Evolutionary conservation across 2,888 invertebrate species (phyloP).

Genomic region (Leptopilina myrica): DNA sequence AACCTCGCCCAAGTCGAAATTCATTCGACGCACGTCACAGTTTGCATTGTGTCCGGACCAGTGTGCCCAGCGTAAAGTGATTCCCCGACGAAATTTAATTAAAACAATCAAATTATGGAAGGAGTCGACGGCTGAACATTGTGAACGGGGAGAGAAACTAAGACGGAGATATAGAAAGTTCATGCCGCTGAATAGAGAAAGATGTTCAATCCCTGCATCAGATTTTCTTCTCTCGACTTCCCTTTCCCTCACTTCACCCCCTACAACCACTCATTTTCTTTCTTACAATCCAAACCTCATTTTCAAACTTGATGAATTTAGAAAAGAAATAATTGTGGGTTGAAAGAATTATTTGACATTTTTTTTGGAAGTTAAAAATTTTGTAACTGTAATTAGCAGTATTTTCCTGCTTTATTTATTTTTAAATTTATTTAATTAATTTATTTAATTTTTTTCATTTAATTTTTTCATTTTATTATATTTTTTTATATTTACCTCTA

Average conservation of each 20-base stretch:
- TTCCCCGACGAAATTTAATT: conserved; percentile 76
- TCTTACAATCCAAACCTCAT: conserved; percentile 32
- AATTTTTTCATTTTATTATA: too few relatives aligned
- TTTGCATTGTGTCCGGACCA: conserved; percentile 74
- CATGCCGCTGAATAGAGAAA: conserved; percentile 39
- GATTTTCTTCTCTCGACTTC: conserved; percentile 70
- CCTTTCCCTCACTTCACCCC: conserved; percentile 60
- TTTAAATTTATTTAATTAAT: too few relatives aligned
- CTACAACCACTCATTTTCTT: conserved; percentile 14
- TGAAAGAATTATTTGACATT: neutral
- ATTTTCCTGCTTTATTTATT: too few relatives aligned
- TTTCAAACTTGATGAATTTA: conserved; percentile 35
- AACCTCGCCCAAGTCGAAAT: conserved; percentile 55
- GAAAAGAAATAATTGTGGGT: neutral
- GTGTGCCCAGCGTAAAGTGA: conserved; percentile 75
- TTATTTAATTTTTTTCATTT: too few relatives aligned
- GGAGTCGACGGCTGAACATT: conserved; percentile 70
- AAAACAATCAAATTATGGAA: conserved; percentile 77
- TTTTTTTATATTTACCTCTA: too few relatives aligned
- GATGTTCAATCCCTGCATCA: conserved; percentile 61
- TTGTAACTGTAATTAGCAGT: too few relatives aligned
- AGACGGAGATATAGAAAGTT: conserved; percentile 63
- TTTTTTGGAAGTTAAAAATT: too few relatives aligned
- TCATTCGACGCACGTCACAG: conserved; percentile 73
- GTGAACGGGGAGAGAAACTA: conserved; percentile 61